Evolutionary conservation across 2,888 invertebrate genomes (phyloP).

Genomic region (Belgica antarctica): DNA sequence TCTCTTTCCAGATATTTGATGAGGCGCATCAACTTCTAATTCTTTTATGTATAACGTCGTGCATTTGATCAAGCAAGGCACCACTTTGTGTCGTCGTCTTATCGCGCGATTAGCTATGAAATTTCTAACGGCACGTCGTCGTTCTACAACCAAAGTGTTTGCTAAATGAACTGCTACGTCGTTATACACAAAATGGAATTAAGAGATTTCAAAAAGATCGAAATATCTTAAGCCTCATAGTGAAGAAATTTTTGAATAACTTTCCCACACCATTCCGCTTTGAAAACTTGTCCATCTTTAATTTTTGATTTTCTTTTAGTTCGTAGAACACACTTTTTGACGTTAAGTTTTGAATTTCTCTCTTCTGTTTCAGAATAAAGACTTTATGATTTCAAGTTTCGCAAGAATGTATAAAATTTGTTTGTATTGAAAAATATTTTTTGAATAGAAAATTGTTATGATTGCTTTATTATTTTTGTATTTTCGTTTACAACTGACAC

Average conservation of each 20-base stretch:
- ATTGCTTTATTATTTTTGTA: constrained; percentile 45
- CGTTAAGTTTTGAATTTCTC: background rate
- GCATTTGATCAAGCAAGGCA: constrained; percentile 50
- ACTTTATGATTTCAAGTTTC: background rate
- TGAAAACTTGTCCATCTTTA: constrained; percentile 16
- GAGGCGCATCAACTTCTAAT: constrained; percentile 52
- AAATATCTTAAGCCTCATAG: too few species aligned
- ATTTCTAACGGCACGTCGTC: background rate
- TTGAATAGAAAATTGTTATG: constrained; percentile 41
- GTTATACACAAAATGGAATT: constrained; percentile 24
- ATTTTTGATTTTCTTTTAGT: constrained; percentile 25
- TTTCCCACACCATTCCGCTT: constrained; percentile 54
- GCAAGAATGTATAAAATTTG: background rate
- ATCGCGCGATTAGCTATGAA: constrained; percentile 12
- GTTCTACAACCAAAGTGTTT: too few species aligned
- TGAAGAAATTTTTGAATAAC: constrained; percentile 49
- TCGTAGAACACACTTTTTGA: constrained; percentile 27
- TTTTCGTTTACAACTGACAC: constrained; percentile 46
- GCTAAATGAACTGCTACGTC: background rate
- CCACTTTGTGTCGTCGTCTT: constrained; percentile 6
- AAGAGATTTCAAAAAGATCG: too few species aligned
- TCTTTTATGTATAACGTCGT: constrained; percentile 53
- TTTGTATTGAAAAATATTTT: constrained; percentile 49
- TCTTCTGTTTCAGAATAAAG: background rate
- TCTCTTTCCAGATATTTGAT: constrained; percentile 54